Base-by-base conservation (phyloP, 1,140 invertebrate genomes). In the Olivierus martensii region DNA sequence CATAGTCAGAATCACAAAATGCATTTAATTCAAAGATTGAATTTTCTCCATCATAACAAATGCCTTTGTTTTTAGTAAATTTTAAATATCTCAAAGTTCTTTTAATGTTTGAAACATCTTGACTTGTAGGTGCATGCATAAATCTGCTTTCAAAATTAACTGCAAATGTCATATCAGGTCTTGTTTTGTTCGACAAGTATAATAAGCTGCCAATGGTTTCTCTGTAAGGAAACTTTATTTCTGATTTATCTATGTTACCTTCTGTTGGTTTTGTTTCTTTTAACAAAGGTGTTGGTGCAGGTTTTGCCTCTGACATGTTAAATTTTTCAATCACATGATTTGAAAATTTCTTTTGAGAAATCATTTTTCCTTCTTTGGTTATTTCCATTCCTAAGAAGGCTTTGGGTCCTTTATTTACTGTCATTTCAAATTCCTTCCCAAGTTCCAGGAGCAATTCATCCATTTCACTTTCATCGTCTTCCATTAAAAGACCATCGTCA, bases 401-500 rank as follows among this genome's bases (percentile, higher is more conserved):
- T 39, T 39, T 39, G 12, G 17, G 38, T 12, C 12, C 17, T 17
- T 39, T 39, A 17, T n/a, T 39, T 39, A 39, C 38, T 39, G 12
- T 39, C 38, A 12, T 39, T 39, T 12, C 38, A 39, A 39, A 39
- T 17, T 39, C 38, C 17, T 17, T 17, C 12, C 38, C 38, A 12
- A 39, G 17, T 39, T 39, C 12, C 17, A 17, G 12, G 12, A 39
- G 17, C 12, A 39, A 17, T 39, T 39, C 38, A 39, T 39, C 38
- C 38, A 39, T 39, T 39, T 39, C 38, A 12, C 17, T 17, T 39
- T 39, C 38, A 39, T 39, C 17, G 12, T 39, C 12, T 39, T 12
- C 38, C 17, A 39, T 39, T 39, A 39, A 39, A 12, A 39, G 12
- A 12, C 38, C 17, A 45, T 55, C 53, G 19, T 55, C 53, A 4